A percentile compares a stretch with the other conserved stretches of the same genome.
phyloP scores from a whole-genome alignment of 2,113 vertebrate genomes.

The Lagopus leucura region DNA sequence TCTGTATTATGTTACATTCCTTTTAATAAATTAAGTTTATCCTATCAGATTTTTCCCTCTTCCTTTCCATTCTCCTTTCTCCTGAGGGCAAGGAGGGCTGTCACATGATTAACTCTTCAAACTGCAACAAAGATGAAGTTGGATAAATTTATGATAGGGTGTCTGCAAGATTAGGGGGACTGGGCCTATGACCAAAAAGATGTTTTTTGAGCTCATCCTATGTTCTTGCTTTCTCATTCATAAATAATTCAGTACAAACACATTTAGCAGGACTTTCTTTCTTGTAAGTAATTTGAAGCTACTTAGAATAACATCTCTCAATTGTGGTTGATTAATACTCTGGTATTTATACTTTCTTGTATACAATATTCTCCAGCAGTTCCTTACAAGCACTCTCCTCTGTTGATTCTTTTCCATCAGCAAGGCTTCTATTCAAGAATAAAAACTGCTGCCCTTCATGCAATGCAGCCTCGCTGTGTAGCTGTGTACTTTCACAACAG shows the following conservation, averaged over 20 bases:
- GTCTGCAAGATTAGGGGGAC: neutral
- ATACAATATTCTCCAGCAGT: neutral
- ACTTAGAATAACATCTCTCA: neutral
- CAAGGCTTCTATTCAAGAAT: neutral
- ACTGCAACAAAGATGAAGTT: neutral
- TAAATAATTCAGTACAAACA: neutral
- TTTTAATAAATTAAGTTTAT: no score
- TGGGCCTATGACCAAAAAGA: neutral
- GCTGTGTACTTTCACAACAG: neutral
- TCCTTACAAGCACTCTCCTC: neutral
- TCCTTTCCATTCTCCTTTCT: no score
- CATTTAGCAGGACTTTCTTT: fast-evolving
- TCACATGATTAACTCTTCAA: no score
- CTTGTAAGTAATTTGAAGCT: neutral
- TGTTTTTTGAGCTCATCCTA: neutral
- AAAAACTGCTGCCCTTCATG: neutral
- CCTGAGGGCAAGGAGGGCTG: no score
- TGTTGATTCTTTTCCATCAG: neutral
- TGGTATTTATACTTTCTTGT: neutral
- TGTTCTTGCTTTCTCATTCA: neutral
- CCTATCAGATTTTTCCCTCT: no score
- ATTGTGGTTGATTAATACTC: neutral
- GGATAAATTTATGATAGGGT: neutral
- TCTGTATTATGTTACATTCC: no score
- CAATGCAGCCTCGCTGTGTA: neutral